Conservation (phyloP, 2,888 invertebrate genomes). For the Epinotia demarniana region DNA sequence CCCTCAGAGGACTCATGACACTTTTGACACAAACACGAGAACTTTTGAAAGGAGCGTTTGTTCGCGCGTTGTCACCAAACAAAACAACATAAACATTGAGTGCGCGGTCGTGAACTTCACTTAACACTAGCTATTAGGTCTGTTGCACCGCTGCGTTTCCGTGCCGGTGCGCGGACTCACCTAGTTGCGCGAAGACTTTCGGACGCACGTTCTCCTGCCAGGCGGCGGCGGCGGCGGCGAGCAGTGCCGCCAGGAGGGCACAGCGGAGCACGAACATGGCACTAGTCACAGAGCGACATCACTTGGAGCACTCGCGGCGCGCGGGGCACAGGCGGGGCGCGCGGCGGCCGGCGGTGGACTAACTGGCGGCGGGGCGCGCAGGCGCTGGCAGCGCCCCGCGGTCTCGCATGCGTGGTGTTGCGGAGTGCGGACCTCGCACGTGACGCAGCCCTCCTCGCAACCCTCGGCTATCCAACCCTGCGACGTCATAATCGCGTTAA, state of each 20-base stretch:
- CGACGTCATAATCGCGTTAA: slow-evolving; percentile 82
- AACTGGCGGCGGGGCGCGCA: slow-evolving; percentile 65
- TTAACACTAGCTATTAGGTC: slow-evolving; percentile 59
- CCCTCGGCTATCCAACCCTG: slow-evolving; percentile 73
- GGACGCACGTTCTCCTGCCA: slow-evolving; percentile 97
- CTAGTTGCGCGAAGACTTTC: slow-evolving; percentile 96
- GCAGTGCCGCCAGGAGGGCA: slow-evolving; percentile 81
- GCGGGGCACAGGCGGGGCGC: slow-evolving; percentile 81
- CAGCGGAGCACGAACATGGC: slow-evolving; percentile 82
- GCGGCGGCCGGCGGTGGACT: slow-evolving; percentile 68
- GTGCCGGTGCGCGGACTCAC: slow-evolving; percentile 84
- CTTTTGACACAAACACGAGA: slow-evolving; percentile 70
- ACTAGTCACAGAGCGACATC: slow-evolving; percentile 83
- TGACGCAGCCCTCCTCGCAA: slow-evolving; percentile 83
- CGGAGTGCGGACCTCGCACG: slow-evolving; percentile 84
- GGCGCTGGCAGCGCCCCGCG: slow-evolving; percentile 79
- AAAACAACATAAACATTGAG: slow-evolving; percentile 77
- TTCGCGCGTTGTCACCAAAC: slow-evolving; percentile 76
- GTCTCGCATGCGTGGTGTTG: slow-evolving; percentile 84
- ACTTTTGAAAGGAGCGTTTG: slow-evolving; percentile 73
- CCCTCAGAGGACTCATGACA: slow-evolving; percentile 56
- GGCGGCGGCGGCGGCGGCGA: slow-evolving; percentile 85
- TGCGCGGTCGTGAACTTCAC: slow-evolving; percentile 58
- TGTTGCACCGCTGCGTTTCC: slow-evolving; percentile 60
- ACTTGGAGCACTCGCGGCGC: slow-evolving; percentile 79